A percentile compares a stretch with the other conserved stretches of the same genome.
Conservation (phyloP, 2,888 invertebrate genomes). For the Plebejus melissa region DNA sequence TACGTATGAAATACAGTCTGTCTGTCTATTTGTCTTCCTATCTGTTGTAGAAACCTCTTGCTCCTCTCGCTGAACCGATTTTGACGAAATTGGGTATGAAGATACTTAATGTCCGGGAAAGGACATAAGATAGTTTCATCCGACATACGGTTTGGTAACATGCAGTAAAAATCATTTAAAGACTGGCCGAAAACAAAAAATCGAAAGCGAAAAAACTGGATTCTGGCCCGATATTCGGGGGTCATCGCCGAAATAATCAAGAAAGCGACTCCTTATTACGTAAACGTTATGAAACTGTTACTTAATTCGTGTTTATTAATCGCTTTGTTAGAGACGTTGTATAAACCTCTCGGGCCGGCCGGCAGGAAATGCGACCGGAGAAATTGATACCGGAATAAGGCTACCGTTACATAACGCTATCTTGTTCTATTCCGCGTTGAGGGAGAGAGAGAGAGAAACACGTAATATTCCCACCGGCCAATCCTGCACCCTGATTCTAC, state of each 20-base stretch:
- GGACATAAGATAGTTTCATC: no score
- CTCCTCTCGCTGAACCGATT: neutral
- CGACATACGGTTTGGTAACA: neutral
- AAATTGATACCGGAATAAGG: conserved; percentile 18
- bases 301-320: conserved; percentile 19
- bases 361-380: conserved; percentile 24
- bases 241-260: conserved; percentile 7
- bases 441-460: neutral
- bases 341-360: conserved; percentile 11
- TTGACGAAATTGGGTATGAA: neutral
- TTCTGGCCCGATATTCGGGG: conserved; percentile 6
- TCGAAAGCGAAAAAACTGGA: neutral
- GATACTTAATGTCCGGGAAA: neutral
- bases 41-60: neutral
- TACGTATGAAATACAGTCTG: no score
- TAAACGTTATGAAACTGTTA: conserved; percentile 6
- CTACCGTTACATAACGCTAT: conserved; percentile 15
- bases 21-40: neutral
- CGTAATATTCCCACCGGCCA: conserved; percentile 1
- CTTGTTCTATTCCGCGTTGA: conserved; percentile 8
- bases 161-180: neutral
- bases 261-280: conserved; percentile 15
- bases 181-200: neutral
- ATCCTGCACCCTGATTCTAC: neutral
- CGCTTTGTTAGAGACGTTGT: conserved; percentile 15